Evolutionary conservation across 37 sponge, comb jelly and placozoan genomes (phyloP), one percentile per base, ranked within the genome.

Genomic region (Corticium candelabrum): DNA sequence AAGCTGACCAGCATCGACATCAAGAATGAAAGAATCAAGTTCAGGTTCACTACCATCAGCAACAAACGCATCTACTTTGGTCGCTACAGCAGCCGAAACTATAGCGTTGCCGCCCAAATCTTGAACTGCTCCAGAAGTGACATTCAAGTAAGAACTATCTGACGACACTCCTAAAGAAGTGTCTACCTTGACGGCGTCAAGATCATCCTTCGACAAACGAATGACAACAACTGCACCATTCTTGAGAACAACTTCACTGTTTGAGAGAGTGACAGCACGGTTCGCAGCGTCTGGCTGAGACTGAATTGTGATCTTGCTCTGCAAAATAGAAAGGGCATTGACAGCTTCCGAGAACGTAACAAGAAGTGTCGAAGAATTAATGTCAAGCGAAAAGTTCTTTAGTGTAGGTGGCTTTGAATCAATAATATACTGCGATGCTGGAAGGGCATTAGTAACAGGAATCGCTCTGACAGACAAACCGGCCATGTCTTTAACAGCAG

Each of bases 261-360:
- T 79, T 3, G 78, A 85, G 11, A 94, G 78, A 31, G 50, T 69
- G 39, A 84, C 74, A 11, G 5, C 11, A 11, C 5, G 11, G 56
- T 11, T 43, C 56, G 56, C 11, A 39, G 82, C 37, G 3, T 21
- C 35, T 2, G 74, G 1, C 3, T 37, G 34, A 74, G 78, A 87
- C 68, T 90, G 91, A 37, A 94, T 68, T 15, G 72, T 82, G 69
- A 94, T 82, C 41, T 75, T 72, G 5, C 41, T 69, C 1, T 74
- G 37, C 41, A 82, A 38, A 2, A 94, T 81, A 33, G 84, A 40
- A 0, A 3, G 31, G 34, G 79, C 70, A 43, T 81, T 84, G 2
- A 94, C 85, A 3, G 95, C 84, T 77, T 94, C 95, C 76, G 79
- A 78, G 83, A 94, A 90, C 32, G 67, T 40, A 67, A 92, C 68